Evolutionary conservation across 1,140 invertebrate genomes (phyloP).

Genomic region (Rhizoglyphus robini): DNA sequence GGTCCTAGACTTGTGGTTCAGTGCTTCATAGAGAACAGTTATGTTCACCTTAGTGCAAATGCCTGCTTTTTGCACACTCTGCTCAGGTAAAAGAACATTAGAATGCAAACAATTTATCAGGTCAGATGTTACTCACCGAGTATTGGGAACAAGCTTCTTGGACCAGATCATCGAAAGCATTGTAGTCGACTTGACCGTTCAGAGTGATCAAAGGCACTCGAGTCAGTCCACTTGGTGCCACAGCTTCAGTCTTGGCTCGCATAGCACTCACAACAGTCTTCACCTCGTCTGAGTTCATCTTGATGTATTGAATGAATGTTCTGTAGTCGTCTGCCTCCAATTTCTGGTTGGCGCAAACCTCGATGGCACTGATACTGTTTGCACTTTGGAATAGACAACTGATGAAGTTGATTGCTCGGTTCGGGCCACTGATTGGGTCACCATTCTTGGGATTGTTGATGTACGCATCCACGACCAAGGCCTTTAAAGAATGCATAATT

Average conservation of each 20-base stretch:
- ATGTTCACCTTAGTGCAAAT: conserved; percentile 14
- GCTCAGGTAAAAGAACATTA: not conserved
- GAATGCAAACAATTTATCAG: not conserved
- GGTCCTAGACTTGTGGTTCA: conserved; percentile 1
- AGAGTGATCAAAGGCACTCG: conserved; percentile 5
- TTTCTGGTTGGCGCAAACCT: conserved; percentile 5
- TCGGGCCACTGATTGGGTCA: conserved; percentile 14
- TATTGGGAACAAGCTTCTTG: conserved; percentile 15
- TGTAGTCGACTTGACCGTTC: not conserved
- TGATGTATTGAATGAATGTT: not conserved
- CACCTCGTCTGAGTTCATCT: not conserved
- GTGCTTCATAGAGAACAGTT: conserved; percentile 7
- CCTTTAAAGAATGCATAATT: conserved; percentile 11
- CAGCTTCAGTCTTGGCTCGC: conserved; percentile 7
- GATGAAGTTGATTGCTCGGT: conserved; percentile 17
- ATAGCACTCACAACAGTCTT: conserved; percentile 3
- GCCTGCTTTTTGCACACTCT: not conserved
- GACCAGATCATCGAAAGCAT: conserved; percentile 18
- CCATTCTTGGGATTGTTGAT: conserved; percentile 4
- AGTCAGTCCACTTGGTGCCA: not conserved
- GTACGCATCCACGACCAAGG: conserved; percentile 15
- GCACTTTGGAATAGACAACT: conserved; percentile 3
- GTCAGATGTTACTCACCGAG: not conserved
- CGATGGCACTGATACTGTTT: not conserved
- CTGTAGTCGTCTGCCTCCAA: conserved; percentile 12